These are phyloP conservation scores for Pangasius larnaudii DNA, from an alignment of 2,797 vertebrate species.

Conservation along the genomic window DNA sequence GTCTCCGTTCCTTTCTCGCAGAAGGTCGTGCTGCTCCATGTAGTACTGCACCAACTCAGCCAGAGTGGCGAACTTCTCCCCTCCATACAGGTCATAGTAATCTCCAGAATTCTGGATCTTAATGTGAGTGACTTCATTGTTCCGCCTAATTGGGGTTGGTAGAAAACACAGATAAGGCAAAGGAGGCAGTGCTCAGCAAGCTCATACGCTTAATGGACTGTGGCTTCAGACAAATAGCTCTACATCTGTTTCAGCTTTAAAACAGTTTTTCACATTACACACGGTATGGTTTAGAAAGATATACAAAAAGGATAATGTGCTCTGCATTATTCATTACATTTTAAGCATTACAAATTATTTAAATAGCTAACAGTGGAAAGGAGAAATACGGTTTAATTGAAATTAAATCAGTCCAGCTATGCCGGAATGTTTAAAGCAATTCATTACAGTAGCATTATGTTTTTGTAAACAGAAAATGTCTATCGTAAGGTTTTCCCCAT, in stretches of 20 bases:
- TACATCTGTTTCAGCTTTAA: neutral
- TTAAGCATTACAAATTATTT: neutral
- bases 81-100: conserved; percentile 88
- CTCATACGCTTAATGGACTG: neutral
- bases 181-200: neutral
- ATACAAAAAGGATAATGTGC: neutral
- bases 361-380: neutral
- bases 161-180: neutral
- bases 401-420: neutral
- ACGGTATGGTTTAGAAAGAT: neutral
- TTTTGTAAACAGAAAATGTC: neutral
- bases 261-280: neutral
- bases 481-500: neutral
- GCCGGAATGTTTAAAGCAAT: neutral
- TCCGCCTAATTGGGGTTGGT: conserved; percentile 69
- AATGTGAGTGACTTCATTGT: conserved; percentile 89
- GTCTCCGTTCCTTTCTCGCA: conserved; percentile 86
- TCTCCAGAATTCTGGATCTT: conserved; percentile 91
- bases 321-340: neutral
- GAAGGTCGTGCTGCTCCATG: conserved; percentile 86
- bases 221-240: neutral
- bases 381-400: neutral
- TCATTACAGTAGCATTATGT: neutral
- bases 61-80: conserved; percentile 88
- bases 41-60: conserved; percentile 90